Conservation (phyloP, 2,113 vertebrate species). For the Ceuthmochares aereus region DNA sequence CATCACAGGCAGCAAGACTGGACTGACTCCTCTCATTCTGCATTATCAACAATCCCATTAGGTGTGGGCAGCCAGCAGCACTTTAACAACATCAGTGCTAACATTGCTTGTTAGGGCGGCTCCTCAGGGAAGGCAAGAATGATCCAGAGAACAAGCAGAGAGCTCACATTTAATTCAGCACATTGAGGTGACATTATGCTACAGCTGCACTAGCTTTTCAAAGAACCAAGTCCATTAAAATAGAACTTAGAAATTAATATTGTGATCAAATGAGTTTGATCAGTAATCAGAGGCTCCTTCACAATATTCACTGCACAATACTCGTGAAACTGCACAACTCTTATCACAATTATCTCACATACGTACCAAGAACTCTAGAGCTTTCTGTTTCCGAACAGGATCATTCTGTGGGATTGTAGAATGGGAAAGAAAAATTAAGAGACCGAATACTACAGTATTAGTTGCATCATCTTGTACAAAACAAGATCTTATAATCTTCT, state of each 20-base stretch:
- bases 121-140: neutral
- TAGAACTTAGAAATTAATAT: neutral
- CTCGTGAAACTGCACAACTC: neutral
- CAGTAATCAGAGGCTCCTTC: neutral
- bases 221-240: neutral
- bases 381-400: conserved; percentile 57
- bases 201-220: neutral
- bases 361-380: conserved; percentile 64
- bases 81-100: neutral
- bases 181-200: neutral
- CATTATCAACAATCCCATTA: neutral
- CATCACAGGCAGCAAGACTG: neutral
- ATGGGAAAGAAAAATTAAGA: neutral
- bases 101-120: neutral
- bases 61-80: neutral
- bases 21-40: neutral
- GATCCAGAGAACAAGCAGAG: neutral
- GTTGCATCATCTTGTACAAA: neutral
- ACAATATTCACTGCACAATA: neutral
- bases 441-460: neutral
- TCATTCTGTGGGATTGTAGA: conserved; percentile 32
- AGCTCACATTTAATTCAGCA: neutral
- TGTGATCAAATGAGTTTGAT: neutral
- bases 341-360: neutral
- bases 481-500: neutral